Percentiles rank a stretch among this genome's conserved stretches.
Conservation (phyloP, 2,888 invertebrate species). For the Ichneumoninae sp. region DNA sequence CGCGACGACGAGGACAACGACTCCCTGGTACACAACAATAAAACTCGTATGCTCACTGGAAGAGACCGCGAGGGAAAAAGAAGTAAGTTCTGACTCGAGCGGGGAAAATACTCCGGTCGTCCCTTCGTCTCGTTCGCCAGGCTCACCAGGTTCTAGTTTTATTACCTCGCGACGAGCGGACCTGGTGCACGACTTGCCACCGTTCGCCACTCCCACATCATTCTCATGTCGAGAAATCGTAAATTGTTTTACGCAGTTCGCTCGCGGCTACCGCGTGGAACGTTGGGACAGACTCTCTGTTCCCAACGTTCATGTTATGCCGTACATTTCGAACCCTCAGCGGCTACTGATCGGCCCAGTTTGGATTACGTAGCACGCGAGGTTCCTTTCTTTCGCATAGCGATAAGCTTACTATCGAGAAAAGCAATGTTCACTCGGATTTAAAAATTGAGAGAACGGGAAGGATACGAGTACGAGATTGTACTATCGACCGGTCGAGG, state of each 20-base stretch:
- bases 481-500: constrained; percentile 10
- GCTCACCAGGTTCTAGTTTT: constrained; percentile 39
- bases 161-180: constrained; percentile 50
- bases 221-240: constrained; percentile 62
- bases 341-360: neutral
- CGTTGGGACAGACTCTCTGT: constrained; percentile 9
- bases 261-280: constrained; percentile 43
- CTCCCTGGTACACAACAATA: constrained; percentile 5
- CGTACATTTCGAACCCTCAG: constrained; percentile 6
- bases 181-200: constrained; percentile 29
- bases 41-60: neutral
- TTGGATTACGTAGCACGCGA: constrained; percentile 16
- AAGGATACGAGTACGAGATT: constrained; percentile 5
- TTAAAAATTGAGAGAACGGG: constrained; percentile 30
- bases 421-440: constrained; percentile 11
- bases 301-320: constrained; percentile 4
- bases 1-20: neutral
- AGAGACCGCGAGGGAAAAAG: neutral
- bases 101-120: constrained; percentile 1
- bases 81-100: neutral
- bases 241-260: constrained; percentile 56
- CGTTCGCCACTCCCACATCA: constrained; percentile 59
- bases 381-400: neutral
- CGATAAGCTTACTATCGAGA: constrained; percentile 4
- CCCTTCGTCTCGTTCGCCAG: constrained; percentile 10